Conservation (phyloP, 2,888 invertebrate genomes). For the Acanthosepion esculentum region DNA sequence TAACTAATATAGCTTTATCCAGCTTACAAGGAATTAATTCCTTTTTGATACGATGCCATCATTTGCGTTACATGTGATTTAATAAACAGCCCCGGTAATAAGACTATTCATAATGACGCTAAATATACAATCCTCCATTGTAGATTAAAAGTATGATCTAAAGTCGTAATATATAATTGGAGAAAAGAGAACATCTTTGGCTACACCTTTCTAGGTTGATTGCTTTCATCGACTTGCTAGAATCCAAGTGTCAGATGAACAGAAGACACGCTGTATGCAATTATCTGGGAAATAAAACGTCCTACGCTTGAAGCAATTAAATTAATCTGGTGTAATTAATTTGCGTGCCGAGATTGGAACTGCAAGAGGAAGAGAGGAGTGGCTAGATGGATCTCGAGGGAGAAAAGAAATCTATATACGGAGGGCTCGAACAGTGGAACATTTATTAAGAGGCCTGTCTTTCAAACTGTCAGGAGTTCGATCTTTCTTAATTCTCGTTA, state of each 20-base stretch:
- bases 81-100: too few relatives aligned
- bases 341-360: background rate
- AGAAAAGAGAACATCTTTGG: background rate
- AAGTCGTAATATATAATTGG: background rate
- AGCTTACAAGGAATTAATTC: too few relatives aligned
- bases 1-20: too few relatives aligned
- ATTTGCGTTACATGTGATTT: too few relatives aligned
- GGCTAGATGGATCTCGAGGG: background rate
- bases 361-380: background rate
- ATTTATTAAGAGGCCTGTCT: too few relatives aligned
- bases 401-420: background rate
- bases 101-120: too few relatives aligned
- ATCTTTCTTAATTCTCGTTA: too few relatives aligned
- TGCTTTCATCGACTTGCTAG: background rate
- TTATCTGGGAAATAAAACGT: background rate
- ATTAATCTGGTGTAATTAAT: background rate
- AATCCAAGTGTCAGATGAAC: background rate
- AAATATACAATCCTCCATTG: too few relatives aligned
- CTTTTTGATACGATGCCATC: too few relatives aligned
- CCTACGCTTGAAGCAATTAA: background rate
- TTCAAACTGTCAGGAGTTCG: too few relatives aligned
- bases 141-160: too few relatives aligned
- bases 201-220: background rate
- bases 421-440: background rate
- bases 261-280: background rate